These are phyloP conservation scores for Leucophenga maculata DNA, from an alignment of 2,888 invertebrate genomes.

Conservation along the genomic window DNA sequence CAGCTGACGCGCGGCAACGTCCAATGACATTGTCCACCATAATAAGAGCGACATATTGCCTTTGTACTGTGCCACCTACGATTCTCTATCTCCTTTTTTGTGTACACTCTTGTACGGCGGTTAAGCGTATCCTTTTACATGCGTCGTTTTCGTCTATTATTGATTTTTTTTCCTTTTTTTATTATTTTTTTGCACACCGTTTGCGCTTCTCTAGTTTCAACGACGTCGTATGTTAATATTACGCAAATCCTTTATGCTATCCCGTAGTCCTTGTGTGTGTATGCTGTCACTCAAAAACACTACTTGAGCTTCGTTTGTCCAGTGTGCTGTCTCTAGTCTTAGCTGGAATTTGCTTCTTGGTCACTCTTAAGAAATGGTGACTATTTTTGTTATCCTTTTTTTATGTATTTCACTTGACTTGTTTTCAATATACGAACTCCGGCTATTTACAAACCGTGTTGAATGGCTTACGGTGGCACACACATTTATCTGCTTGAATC, in stretches of 20 bases:
- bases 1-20: neutral
- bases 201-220: conserved; percentile 1
- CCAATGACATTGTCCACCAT: neutral
- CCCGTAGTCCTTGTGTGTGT: conserved; percentile 4
- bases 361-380: too few species aligned
- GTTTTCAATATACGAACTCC: conserved; percentile 16
- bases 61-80: conserved; percentile 15
- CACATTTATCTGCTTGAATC: conserved; percentile 39
- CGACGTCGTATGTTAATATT: conserved; percentile 25
- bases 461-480: neutral
- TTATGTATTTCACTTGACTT: conserved; percentile 40
- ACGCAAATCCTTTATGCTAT: conserved; percentile 38
- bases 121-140: conserved; percentile 54
- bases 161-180: conserved; percentile 45
- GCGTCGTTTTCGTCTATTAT: conserved; percentile 44
- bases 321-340: neutral
- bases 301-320: conserved; percentile 23
- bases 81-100: neutral
- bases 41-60: conserved; percentile 26
- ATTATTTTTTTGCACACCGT: conserved; percentile 17
- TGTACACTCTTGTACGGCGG: neutral
- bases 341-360: neutral
- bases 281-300: conserved; percentile 21
- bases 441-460: conserved; percentile 23
- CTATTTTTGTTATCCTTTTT: neutral